Evolutionary conservation across 2,797 vertebrate species (phyloP), one percentile per base, ranked within the genome.

Genomic region (Brotogeris chrysoptera): DNA sequence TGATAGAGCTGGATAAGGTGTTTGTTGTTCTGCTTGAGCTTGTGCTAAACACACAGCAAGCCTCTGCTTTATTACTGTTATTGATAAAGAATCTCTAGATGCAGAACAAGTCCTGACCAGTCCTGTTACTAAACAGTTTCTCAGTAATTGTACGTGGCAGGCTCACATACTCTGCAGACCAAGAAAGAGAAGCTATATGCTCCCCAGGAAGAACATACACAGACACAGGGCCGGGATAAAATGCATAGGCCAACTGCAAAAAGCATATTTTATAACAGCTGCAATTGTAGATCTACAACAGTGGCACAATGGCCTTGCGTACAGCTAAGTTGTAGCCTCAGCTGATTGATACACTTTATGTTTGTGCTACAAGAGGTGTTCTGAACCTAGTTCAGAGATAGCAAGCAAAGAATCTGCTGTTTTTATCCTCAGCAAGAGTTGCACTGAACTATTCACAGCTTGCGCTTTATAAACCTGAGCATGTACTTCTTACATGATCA

Each of bases 271-370:
- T 57, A 5, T 20, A 69, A 59, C 7, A 43, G 12, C 64, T 70
- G 10, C n/a, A 34, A 24, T 23, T 66, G 20, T 39, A 70, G 28
- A 38, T 41, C 30, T 66, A 64, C 32, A 74, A 8, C 20, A 77
- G 46, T 3, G 28, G 15, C 38, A 36, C 50, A 69, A 34, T 0
- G 0, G 12, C 50, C 25, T 16, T 16, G 38, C 5, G n/a, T 17
- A 23, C 20, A 60, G 25, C 24, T 16, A 39, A 47, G 23, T 3
- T 44, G 39, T 25, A 80, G 47, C 41, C 16, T 77, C 18, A 74
- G 28, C 38, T 52, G 44, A 34, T 53, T 46, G 41, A 39, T 53
- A 32, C 0, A 27, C 55, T 68, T 78, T 32, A 30, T 25, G 83
- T 86, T 74, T 39, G 30, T 72, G 34, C 24, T 60, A 32, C 11